phyloP scores from a whole-genome alignment of 2,888 invertebrate genomes.

The Argyresthia albistria region DNA sequence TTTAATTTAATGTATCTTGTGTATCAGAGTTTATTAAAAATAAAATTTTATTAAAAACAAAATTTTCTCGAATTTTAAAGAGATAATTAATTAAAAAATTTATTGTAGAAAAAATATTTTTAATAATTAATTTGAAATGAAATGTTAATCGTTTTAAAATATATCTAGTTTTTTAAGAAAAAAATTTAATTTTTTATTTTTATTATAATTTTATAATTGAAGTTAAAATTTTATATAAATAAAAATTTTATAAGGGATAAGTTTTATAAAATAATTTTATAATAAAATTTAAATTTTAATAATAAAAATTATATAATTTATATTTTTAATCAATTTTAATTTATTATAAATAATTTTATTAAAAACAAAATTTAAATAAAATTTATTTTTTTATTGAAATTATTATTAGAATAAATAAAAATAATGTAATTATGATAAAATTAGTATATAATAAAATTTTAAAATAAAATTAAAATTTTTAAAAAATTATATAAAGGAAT shows the following conservation, averaged over 20 bases:
- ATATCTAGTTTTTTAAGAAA: slow-evolving; percentile 80
- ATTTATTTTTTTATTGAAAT: slow-evolving; percentile 59
- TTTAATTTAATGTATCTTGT: slow-evolving; percentile 78
- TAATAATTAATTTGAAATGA: slow-evolving; percentile 75
- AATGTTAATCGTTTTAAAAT: slow-evolving; percentile 76
- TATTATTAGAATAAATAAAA: slow-evolving; percentile 44
- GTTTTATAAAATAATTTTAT: slow-evolving; percentile 71
- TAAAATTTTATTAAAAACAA: no score
- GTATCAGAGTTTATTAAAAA: no score
- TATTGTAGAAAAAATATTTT: slow-evolving; percentile 75
- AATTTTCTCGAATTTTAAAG: slow-evolving; percentile 77
- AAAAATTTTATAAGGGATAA: slow-evolving; percentile 71
- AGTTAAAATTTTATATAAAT: slow-evolving; percentile 28
- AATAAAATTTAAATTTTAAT: slow-evolving; percentile 33
- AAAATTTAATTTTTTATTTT: slow-evolving; percentile 41
- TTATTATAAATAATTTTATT: slow-evolving; percentile 57
- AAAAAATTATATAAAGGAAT: slow-evolving; percentile 69
- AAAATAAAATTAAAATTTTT: slow-evolving; percentile 25
- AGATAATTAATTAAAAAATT: slow-evolving; percentile 71
- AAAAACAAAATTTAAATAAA: slow-evolving; percentile 28
- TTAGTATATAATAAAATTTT: slow-evolving; percentile 11
- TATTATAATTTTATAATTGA: slow-evolving; percentile 60
- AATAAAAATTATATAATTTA: slow-evolving; percentile 68
- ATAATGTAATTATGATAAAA: no score
- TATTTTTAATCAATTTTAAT: slow-evolving; percentile 69